Conservation (phyloP, 2,113 vertebrate species). For the Drymodes brunneopygia region DNA sequence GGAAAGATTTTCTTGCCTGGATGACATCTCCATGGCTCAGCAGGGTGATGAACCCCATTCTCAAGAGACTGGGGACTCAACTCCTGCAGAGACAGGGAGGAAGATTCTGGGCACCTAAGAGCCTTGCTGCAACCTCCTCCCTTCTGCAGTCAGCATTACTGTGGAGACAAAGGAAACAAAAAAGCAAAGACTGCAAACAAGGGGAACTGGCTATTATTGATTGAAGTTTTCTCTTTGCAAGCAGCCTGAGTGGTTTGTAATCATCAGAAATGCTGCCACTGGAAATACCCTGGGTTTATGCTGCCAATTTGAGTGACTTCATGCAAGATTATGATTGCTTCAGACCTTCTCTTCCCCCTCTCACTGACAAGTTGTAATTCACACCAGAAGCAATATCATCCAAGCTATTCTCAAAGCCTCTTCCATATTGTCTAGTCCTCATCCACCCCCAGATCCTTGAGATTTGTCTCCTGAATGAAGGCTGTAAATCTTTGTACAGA, state of each 20-base stretch:
- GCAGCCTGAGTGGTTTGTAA: background rate
- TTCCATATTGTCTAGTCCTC: background rate
- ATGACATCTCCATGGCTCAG: background rate
- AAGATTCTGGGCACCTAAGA: accelerated
- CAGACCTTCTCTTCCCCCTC: background rate
- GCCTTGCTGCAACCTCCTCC: background rate
- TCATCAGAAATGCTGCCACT: background rate
- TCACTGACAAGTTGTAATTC: conserved; percentile 3
- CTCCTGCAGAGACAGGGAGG: background rate
- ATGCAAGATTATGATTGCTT: background rate
- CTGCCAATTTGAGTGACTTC: background rate
- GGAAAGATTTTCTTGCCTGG: background rate
- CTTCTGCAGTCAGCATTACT: background rate
- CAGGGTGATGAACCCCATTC: background rate
- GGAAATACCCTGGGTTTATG: background rate
- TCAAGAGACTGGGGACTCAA: accelerated
- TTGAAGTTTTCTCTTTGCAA: background rate
- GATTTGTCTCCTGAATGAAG: conserved; percentile 1
- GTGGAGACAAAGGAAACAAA: background rate
- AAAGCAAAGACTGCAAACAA: background rate
- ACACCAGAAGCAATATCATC: background rate
- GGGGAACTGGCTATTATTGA: background rate
- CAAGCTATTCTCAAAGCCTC: background rate
- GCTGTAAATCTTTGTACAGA: background rate
- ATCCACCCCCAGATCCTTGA: background rate